Percentiles rank a stretch among this genome's conserved stretches.
These are phyloP conservation scores for Macropis europaea DNA, from an alignment of 2,888 invertebrate genomes.

Conservation along the genomic window DNA sequence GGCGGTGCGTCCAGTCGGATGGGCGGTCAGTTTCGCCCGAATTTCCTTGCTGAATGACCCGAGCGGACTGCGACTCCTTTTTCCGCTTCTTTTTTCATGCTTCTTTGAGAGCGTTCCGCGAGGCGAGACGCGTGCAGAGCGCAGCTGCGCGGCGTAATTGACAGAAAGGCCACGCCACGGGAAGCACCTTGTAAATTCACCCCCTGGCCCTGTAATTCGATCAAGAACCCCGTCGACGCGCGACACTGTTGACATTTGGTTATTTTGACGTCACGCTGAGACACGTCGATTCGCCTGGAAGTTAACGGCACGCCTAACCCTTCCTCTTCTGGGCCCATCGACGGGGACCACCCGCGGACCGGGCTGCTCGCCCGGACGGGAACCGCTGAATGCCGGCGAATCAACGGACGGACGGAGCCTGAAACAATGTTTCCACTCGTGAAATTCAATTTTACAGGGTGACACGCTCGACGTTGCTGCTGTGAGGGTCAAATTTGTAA, in stretches of 20 bases:
- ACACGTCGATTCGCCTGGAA: slow-evolving; percentile 24
- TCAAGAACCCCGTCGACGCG: slow-evolving; percentile 78
- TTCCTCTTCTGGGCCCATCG: slow-evolving; percentile 21
- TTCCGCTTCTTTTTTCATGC: background rate
- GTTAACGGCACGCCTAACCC: slow-evolving; percentile 31
- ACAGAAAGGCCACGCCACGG: slow-evolving; percentile 72
- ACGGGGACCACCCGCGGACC: slow-evolving; percentile 37
- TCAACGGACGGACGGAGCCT: slow-evolving; percentile 21
- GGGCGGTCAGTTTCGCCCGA: slow-evolving; percentile 46
- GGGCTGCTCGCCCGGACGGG: slow-evolving; percentile 3
- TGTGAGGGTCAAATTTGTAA: too few species aligned
- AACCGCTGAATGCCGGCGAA: slow-evolving; percentile 13
- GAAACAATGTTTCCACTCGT: background rate
- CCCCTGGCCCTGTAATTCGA: slow-evolving; percentile 76
- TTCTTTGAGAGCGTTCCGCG: slow-evolving; percentile 16
- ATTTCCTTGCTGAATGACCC: slow-evolving; percentile 2
- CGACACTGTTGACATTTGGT: slow-evolving; percentile 78
- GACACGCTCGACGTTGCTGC: background rate
- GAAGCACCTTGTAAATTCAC: slow-evolving; percentile 45
- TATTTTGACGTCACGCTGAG: slow-evolving; percentile 79
- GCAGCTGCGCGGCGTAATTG: slow-evolving; percentile 76
- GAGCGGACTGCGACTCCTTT: background rate
- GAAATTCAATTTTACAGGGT: background rate
- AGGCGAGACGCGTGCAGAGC: slow-evolving; percentile 1
- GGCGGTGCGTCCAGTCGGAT: slow-evolving; percentile 57